Evolutionary conservation across 2,797 vertebrate species (phyloP).

Genomic region (Anabas testudineus): DNA sequence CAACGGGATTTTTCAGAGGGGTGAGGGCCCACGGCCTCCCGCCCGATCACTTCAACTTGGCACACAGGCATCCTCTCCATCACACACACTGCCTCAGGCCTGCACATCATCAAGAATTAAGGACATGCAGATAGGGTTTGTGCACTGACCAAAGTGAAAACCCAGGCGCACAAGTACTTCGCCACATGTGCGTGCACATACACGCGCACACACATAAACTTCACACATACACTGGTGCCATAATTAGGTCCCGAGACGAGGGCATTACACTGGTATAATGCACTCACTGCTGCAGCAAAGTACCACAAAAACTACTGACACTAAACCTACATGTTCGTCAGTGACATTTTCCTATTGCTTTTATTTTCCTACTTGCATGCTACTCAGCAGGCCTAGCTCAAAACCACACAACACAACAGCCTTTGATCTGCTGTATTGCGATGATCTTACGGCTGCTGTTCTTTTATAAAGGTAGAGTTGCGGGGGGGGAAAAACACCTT

Average conservation of each 20-base stretch:
- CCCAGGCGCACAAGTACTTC: slow-evolving; percentile 64
- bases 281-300: slow-evolving; percentile 66
- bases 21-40: slow-evolving; percentile 57
- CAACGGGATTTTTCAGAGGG: slow-evolving; percentile 57
- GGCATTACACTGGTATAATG: slow-evolving; percentile 67
- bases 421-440: slow-evolving; percentile 71
- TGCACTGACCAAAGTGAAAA: slow-evolving; percentile 82
- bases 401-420: slow-evolving; percentile 65
- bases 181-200: slow-evolving; percentile 32
- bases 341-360: slow-evolving; percentile 54
- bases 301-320: slow-evolving; percentile 61
- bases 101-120: slow-evolving; percentile 88
- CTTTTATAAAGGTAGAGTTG: slow-evolving; percentile 42
- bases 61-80: slow-evolving; percentile 83
- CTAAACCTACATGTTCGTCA: slow-evolving; percentile 56
- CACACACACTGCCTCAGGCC: slow-evolving; percentile 84
- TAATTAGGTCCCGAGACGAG: too few species aligned
- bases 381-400: slow-evolving; percentile 38
- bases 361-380: slow-evolving; percentile 56
- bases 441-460: slow-evolving; percentile 62
- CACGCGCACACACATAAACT: slow-evolving; percentile 46
- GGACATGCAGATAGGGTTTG: slow-evolving; percentile 86
- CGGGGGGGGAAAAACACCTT: slow-evolving; percentile 17
- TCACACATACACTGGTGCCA: slow-evolving; percentile 47
- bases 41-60: slow-evolving; percentile 78